Evolutionary conservation across 2,888 invertebrate species (phyloP), one percentile per base, ranked within the genome.

Genomic region (Chloromyia formosa): DNA sequence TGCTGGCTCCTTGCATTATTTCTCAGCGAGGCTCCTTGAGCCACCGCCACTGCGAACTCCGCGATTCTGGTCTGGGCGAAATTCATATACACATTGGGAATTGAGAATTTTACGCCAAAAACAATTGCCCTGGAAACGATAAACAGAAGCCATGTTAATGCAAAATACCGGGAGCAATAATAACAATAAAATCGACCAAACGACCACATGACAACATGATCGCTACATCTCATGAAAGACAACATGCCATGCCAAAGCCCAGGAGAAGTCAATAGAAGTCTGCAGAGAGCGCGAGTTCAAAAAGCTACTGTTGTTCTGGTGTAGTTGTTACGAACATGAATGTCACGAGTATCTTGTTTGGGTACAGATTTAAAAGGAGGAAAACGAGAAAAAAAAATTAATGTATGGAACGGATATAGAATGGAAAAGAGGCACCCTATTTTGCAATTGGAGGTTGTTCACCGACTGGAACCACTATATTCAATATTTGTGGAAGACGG

Each of bases 101-200:
- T 62, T 22, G 12, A 12, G n/a, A 16, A 76, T 76, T 76, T 77
- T 77, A 77, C 76, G 74, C 77, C 71, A 71, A 74, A 78, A 75
- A 77, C 78, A 78, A 78, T 77, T 75, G 78, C 54, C 35, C 71
- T 58, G 20, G 62, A 62, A 62, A 66, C 9, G 66, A 66, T 66
- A 78, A 78, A 78, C 78, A 78, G 78, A 78, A 78, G 78, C 78
- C 78, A 78, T 78, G 78, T 78, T 76, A 78, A 78, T 78, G 77
- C 78, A 78, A 77, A 78, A 76, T 78, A 78, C 78, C 66, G 77
- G 78, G 78, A 78, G 78, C 78, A 78, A 76, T 78, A 78, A 78
- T 77, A 78, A 77, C 78, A 78, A 75, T 66, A 66, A 66, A 78
- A 78, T 78, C 77, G 78, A 78, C 77, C 75, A 75, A 75, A 76